phyloP scores from a whole-genome alignment of 2,888 invertebrate genomes.

The Agonopterix alstromeriana region DNA sequence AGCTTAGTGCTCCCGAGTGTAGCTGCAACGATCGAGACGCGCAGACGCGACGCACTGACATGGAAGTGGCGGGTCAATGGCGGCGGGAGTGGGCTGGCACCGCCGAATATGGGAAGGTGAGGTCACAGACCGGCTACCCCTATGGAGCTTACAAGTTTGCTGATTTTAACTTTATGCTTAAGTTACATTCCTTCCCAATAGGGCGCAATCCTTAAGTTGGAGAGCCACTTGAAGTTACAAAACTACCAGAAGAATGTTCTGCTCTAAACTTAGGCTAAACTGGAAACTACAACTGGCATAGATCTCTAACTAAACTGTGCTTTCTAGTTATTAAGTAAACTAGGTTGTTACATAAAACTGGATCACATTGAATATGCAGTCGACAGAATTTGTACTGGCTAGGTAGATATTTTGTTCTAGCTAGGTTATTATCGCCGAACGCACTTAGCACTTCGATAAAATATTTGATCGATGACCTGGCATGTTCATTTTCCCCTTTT shows the following conservation, averaged over 20 bases:
- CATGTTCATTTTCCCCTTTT: too few species aligned
- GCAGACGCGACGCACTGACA: slow-evolving; percentile 24
- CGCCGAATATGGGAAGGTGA: slow-evolving; percentile 71
- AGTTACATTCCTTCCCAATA: too few species aligned
- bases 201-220: too few species aligned
- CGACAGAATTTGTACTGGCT: neutral
- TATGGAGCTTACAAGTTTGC: neutral
- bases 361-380: slow-evolving; percentile 10
- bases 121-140: slow-evolving; percentile 16
- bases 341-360: slow-evolving; percentile 5
- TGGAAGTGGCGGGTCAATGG: slow-evolving; percentile 73
- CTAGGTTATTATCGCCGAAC: too few species aligned
- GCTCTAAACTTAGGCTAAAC: too few species aligned
- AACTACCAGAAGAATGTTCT: too few species aligned
- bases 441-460: too few species aligned
- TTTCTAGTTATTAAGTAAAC: slow-evolving; percentile 2
- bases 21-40: slow-evolving; percentile 60
- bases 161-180: too few species aligned
- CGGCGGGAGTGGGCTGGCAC: slow-evolving; percentile 69
- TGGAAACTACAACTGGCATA: neutral
- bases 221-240: too few species aligned
- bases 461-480: too few species aligned
- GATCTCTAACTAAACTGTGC: neutral
- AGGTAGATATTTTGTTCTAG: too few species aligned
- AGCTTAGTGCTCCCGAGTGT: slow-evolving; percentile 54